These are phyloP conservation scores for Vireo altiloquus DNA, from an alignment of 2,113 vertebrate species.

Conservation along the genomic window DNA sequence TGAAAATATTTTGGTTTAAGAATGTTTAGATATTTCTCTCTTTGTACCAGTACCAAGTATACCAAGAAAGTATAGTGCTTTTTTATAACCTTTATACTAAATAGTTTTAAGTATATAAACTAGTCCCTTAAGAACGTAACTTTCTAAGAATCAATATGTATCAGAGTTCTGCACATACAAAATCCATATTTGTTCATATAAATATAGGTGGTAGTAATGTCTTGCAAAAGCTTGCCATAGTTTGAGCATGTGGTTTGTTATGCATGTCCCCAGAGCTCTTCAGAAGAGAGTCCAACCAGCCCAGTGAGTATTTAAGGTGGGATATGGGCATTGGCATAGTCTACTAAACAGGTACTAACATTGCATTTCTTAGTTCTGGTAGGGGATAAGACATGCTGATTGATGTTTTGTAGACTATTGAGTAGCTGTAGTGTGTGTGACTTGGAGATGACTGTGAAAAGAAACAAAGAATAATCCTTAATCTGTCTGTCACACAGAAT, in stretches of 20 bases:
- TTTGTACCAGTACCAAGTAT: background rate
- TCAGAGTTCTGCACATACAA: background rate
- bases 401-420: background rate
- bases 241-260: background rate
- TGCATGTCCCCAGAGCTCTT: background rate
- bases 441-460: background rate
- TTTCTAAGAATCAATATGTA: background rate
- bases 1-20: background rate
- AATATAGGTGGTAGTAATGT: background rate
- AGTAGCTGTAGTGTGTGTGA: background rate
- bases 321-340: fast-evolving
- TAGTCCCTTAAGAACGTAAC: background rate
- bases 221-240: background rate
- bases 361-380: background rate
- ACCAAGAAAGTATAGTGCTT: background rate
- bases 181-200: background rate
- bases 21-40: background rate
- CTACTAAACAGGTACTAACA: background rate
- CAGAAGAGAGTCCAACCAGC: too few species aligned
- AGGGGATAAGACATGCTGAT: background rate
- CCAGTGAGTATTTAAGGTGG: background rate
- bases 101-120: background rate
- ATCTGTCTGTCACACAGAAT: background rate
- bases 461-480: background rate
- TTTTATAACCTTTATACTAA: background rate